A percentile compares a stretch with the other conserved stretches of the same genome.
Conservation (phyloP, 2,797 vertebrate species). For the Euthynnus affinis region DNA sequence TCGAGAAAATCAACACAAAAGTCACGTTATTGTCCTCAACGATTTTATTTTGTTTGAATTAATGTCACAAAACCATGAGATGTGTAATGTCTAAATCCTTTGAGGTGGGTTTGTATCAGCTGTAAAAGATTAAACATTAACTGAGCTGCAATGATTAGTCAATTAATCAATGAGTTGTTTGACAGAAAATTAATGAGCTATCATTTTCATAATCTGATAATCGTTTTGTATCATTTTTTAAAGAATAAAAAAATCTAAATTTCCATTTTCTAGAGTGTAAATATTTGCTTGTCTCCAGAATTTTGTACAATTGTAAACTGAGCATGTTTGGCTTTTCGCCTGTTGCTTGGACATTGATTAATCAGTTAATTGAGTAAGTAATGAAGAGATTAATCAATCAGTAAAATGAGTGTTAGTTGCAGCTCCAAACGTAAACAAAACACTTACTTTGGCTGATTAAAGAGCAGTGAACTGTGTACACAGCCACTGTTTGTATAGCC, state of each 20-base stretch:
- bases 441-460: background rate
- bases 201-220: no score
- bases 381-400: no score
- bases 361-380: no score
- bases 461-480: background rate
- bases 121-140: constrained; percentile 37
- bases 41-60: background rate
- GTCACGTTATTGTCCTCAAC: background rate
- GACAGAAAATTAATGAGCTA: background rate
- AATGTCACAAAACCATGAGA: constrained; percentile 23
- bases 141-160: background rate
- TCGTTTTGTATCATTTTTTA: no score
- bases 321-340: no score
- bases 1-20: background rate
- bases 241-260: no score
- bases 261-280: no score
- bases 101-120: background rate
- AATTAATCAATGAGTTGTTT: no score
- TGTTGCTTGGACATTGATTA: no score
- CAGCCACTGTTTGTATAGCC: background rate
- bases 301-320: no score
- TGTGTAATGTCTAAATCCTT: constrained; percentile 34
- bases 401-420: no score
- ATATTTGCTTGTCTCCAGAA: no score
- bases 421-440: background rate